Evolutionary conservation across 1,140 invertebrate species (phyloP), one percentile per base, ranked within the genome.

Genomic region (Drosophila nigromelanica): DNA sequence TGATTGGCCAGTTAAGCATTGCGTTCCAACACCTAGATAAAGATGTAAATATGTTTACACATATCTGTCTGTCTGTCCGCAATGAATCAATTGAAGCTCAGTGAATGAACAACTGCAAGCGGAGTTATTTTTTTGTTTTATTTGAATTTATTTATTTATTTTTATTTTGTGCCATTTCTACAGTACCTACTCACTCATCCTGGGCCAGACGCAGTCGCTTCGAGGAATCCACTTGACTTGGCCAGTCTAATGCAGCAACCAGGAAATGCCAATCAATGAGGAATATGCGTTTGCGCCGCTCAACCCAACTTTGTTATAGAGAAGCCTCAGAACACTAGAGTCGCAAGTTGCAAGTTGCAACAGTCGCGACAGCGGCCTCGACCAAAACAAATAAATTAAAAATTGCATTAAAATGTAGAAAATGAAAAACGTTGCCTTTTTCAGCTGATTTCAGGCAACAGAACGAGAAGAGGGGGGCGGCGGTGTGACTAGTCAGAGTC

Each of bases 261-360:
- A 90, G 89, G 89, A 90, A 90, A 90, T 90, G 89, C 89, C 89
- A 90, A 90, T 90, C 89, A 90, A 90, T 90, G 75, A 69, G 80
- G 67, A 89, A 85, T 83, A 89, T 89, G 85, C 80, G 85, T 89
- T 82, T 40, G 54, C 24, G 54, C 43, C 56, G 12, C 62, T 47
- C 59, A 73, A 30, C 6, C 24, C 47, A 48, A 48, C 47, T 48
- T 48, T 59, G 56, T 72, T 66, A 69, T 37, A 48, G 52, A 51
- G 64, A 51, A 33, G 40, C 42, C 12, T 35, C 27, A 55, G 27
- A 24, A 54, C 37, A 37, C 56, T 45, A 62, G 60, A 55, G 68
- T 71, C 48, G 35, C 61, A 18, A 59, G 68, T 51, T 11, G 59
- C 42, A 39, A 56, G 50, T 47, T 30, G 52, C 47, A 33, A 43